These are phyloP conservation scores for Lordiphosa mommai DNA, from an alignment of 1,140 invertebrate genomes.

Conservation along the genomic window DNA sequence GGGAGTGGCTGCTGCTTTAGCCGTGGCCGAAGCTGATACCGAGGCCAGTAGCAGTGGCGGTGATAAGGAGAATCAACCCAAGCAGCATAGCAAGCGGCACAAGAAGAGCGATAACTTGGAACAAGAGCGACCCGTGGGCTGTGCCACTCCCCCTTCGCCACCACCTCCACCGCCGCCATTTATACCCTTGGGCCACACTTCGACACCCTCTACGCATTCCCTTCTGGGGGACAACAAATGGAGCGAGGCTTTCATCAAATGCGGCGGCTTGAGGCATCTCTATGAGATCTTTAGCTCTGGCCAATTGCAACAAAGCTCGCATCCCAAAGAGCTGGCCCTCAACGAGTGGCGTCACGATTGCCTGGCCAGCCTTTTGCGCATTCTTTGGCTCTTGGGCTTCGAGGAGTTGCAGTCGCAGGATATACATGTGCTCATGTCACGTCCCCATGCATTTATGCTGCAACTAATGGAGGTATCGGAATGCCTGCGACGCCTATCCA, in stretches of 20 bases:
- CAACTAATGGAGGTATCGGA: slow-evolving; percentile 90
- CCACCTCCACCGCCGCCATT: slow-evolving; percentile 18
- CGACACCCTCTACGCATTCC: slow-evolving; percentile 5
- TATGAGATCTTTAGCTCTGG: slow-evolving; percentile 96
- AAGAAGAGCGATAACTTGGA: slow-evolving; percentile 55
- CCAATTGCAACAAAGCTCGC: slow-evolving; percentile 83
- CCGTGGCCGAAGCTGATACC: slow-evolving; percentile 37
- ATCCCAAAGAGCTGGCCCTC: slow-evolving; percentile 82
- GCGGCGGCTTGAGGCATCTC: slow-evolving; percentile 91
- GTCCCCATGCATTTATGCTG: slow-evolving; percentile 87
- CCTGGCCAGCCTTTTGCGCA: slow-evolving; percentile 88
- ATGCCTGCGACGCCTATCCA: slow-evolving; percentile 90
- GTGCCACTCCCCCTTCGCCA: slow-evolving; percentile 45
- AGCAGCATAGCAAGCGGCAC: slow-evolving; percentile 60
- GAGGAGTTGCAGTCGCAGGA: slow-evolving; percentile 82
- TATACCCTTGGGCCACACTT: not conserved
- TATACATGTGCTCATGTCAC: slow-evolving; percentile 83
- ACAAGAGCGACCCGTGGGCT: slow-evolving; percentile 36
- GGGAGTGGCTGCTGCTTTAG: slow-evolving; percentile 5
- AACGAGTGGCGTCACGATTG: slow-evolving; percentile 97
- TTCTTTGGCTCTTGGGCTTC: slow-evolving; percentile 91
- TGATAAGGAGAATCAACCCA: slow-evolving; percentile 66
- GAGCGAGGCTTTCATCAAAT: slow-evolving; percentile 90
- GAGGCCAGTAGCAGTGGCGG: slow-evolving; percentile 50
- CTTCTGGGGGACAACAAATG: slow-evolving; percentile 80